Conservation (phyloP, 2,797 vertebrate genomes). For the Zenarchopterus dispar region DNA sequence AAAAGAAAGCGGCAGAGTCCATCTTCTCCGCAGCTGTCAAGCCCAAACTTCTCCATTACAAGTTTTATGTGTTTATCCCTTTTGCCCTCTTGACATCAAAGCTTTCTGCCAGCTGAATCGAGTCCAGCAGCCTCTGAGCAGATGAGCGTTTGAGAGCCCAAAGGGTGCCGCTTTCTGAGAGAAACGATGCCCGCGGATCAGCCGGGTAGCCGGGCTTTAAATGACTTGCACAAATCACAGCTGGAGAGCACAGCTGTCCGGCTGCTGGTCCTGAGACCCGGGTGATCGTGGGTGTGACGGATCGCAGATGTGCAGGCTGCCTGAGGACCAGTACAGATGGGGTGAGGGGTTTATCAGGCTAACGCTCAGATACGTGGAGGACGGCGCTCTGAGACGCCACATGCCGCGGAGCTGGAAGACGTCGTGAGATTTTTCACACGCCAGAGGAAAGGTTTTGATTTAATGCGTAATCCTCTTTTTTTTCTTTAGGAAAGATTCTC, state of each 20-base stretch:
- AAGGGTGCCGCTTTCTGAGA: conserved; percentile 18
- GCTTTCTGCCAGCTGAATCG: conserved; percentile 18
- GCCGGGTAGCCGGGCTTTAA: conserved; percentile 31
- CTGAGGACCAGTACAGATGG: conserved; percentile 25
- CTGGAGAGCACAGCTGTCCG: conserved; percentile 54
- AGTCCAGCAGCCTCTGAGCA: conserved; percentile 6
- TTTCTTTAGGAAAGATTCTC: too few species aligned
- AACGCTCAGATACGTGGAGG: background rate
- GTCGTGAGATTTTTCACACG: conserved; percentile 6
- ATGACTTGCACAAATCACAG: conserved; percentile 48
- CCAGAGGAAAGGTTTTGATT: background rate
- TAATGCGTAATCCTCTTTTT: background rate
- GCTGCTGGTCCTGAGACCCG: conserved; percentile 12
- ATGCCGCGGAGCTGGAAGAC: conserved; percentile 2
- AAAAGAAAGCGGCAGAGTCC: conserved; percentile 7
- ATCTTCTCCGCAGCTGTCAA: conserved; percentile 18
- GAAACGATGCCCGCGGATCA: conserved; percentile 19
- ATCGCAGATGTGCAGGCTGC: conserved; percentile 37
- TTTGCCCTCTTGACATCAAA: conserved; percentile 16
- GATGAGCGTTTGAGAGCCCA: conserved; percentile 12
- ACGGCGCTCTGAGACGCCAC: background rate
- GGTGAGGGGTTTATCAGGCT: background rate
- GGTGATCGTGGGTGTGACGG: conserved; percentile 26
- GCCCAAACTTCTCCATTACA: conserved; percentile 25
- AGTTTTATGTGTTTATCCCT: conserved; percentile 13